phyloP scores from a whole-genome alignment of 2,888 invertebrate species.

The Autographa gamma region DNA sequence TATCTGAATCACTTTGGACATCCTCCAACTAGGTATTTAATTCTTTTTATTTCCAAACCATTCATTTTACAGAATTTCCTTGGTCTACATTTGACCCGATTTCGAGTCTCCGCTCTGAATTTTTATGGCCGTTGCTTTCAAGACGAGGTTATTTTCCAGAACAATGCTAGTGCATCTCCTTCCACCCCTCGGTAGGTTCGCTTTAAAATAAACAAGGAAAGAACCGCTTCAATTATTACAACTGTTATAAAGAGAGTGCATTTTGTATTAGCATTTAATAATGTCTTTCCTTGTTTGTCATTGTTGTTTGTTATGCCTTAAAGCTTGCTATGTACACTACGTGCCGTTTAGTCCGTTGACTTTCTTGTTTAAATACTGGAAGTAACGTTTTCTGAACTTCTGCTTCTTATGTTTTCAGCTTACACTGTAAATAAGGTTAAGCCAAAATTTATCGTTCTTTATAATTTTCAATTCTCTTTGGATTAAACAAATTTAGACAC shows the following conservation, averaged over 20 bases:
- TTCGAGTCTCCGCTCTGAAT: slow-evolving; percentile 63
- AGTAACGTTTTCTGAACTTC: slow-evolving; percentile 34
- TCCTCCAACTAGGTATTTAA: slow-evolving; percentile 70
- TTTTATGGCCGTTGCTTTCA: slow-evolving; percentile 72
- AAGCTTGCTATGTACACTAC: slow-evolving; percentile 28
- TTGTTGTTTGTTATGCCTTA: slow-evolving; percentile 35
- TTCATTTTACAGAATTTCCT: slow-evolving; percentile 70
- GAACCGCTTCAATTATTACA: slow-evolving; percentile 64
- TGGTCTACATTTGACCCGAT: slow-evolving; percentile 67
- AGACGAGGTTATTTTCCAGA: slow-evolving; percentile 72
- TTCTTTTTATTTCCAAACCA: slow-evolving; percentile 61
- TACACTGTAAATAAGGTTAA: slow-evolving; percentile 33
- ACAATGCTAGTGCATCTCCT: slow-evolving; percentile 68
- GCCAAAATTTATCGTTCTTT: slow-evolving; percentile 28
- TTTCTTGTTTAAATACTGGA: slow-evolving; percentile 49
- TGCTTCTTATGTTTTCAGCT: slow-evolving; percentile 39
- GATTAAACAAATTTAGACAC: not conserved
- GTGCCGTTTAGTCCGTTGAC: slow-evolving; percentile 43
- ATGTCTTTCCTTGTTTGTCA: slow-evolving; percentile 41
- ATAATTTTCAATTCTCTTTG: slow-evolving; percentile 11
- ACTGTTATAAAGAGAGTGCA: slow-evolving; percentile 54
- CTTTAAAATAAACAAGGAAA: slow-evolving; percentile 64
- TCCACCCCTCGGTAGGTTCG: slow-evolving; percentile 51
- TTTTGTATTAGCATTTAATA: slow-evolving; percentile 60
- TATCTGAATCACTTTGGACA: slow-evolving; percentile 63